phyloP scores from a whole-genome alignment of 2,113 vertebrate genomes.

The Ondatra zibethicus region DNA sequence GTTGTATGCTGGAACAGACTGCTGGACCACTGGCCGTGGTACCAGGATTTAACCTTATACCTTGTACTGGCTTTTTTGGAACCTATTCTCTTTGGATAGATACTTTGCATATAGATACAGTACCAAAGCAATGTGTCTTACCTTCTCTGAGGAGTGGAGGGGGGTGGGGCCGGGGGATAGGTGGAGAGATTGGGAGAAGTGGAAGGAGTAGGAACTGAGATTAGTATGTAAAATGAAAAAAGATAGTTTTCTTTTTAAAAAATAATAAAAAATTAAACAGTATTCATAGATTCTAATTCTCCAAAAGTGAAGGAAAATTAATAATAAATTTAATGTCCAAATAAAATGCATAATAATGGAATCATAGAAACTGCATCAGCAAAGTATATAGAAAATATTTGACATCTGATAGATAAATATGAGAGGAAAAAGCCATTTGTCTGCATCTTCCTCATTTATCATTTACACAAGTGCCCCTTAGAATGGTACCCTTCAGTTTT shows the following conservation, averaged over 20 bases:
- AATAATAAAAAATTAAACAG: not conserved
- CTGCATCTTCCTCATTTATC: not conserved
- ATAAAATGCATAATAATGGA: not conserved
- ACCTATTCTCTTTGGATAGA: too few species aligned
- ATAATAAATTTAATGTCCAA: not conserved
- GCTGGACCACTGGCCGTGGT: too few species aligned
- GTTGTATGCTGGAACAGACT: too few species aligned
- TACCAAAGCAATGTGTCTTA: too few species aligned
- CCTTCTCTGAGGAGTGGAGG: too few species aligned
- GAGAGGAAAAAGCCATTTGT: constrained; percentile 11
- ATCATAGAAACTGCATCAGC: not conserved
- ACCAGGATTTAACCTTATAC: too few species aligned
- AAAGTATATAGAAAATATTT: not conserved
- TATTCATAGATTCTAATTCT: not conserved
- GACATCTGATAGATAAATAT: not conserved
- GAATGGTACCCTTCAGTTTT: not conserved
- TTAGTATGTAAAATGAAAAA: too few species aligned
- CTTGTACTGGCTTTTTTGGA: too few species aligned
- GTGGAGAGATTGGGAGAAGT: too few species aligned
- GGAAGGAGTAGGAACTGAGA: too few species aligned
- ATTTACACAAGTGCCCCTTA: not conserved
- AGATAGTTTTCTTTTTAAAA: too few species aligned
- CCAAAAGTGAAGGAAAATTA: not conserved
- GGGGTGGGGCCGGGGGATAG: accelerated
- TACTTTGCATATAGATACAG: too few species aligned